These are phyloP conservation scores for Myiozetetes cayanensis DNA, from an alignment of 2,113 vertebrate species.

Conservation along the genomic window DNA sequence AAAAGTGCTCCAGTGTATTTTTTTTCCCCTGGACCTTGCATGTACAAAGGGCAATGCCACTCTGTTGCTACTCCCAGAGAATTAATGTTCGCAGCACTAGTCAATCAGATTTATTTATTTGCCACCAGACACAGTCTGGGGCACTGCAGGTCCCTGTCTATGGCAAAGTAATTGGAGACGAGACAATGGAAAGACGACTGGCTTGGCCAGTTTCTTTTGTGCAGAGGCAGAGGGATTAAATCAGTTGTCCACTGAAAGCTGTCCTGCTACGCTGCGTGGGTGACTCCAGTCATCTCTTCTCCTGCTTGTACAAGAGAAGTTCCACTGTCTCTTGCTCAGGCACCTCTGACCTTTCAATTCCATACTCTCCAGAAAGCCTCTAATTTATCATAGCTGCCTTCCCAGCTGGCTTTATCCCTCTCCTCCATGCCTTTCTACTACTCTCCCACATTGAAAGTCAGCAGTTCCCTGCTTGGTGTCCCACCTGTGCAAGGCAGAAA, in stretches of 20 bases:
- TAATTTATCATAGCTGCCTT: not conserved
- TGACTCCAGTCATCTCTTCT: not conserved
- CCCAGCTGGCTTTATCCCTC: not conserved
- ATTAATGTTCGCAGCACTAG: not conserved
- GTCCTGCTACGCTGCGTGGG: not conserved
- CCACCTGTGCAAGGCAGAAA: not conserved
- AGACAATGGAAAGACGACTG: not conserved
- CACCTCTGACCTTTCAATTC: not conserved
- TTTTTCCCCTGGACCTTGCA: not conserved
- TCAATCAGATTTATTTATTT: constrained; percentile 58
- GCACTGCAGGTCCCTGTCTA: not conserved
- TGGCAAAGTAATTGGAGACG: not conserved
- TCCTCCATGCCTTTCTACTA: not conserved
- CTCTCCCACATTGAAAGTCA: accelerated
- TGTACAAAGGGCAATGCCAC: constrained; percentile 29
- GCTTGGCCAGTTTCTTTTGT: not conserved
- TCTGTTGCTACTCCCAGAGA: not conserved
- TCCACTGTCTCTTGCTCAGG: not conserved
- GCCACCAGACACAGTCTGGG: constrained; percentile 9
- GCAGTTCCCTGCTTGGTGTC: not conserved
- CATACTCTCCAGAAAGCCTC: not conserved
- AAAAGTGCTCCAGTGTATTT: constrained; percentile 1
- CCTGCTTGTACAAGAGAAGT: not conserved
- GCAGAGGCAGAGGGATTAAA: not conserved
- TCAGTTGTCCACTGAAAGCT: not conserved